phyloP scores from a whole-genome alignment of 2,113 vertebrate species.

The Gyps fulvus region DNA sequence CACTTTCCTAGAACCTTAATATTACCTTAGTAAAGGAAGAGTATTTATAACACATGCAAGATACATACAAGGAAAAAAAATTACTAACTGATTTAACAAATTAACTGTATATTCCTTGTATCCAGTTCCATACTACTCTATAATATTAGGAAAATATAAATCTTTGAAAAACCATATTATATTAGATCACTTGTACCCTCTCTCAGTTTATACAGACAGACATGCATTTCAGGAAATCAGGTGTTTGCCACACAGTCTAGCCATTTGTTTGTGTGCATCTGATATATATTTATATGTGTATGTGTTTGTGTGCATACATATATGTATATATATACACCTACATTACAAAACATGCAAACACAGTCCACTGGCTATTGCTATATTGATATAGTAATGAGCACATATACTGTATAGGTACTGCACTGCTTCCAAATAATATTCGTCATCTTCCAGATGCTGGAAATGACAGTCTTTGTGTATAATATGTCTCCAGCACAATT shows the following conservation, averaged over 20 bases:
- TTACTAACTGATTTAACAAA: not conserved
- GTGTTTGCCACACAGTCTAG: not conserved
- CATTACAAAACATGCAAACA: not conserved
- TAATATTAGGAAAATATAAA: not conserved
- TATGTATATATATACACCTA: no score
- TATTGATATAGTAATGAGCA: not conserved
- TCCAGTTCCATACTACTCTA: not conserved
- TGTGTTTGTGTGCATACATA: not conserved
- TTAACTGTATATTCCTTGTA: not conserved
- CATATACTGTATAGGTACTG: not conserved
- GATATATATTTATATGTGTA: not conserved
- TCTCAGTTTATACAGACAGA: not conserved
- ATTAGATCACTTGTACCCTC: not conserved
- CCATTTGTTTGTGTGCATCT: not conserved
- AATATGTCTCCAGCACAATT: conserved; percentile 75
- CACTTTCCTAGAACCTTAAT: not conserved
- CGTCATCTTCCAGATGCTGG: conserved; percentile 75
- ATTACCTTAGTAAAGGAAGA: not conserved
- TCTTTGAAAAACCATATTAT: not conserved
- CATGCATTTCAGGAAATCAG: not conserved
- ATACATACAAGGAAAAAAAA: not conserved
- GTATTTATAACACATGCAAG: not conserved
- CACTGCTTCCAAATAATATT: conserved; percentile 66
- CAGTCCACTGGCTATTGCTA: not conserved
- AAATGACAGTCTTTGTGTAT: conserved; percentile 74